Evolutionary conservation across 2,888 invertebrate genomes (phyloP).

Genomic region (Ennomos fuscantarius): DNA sequence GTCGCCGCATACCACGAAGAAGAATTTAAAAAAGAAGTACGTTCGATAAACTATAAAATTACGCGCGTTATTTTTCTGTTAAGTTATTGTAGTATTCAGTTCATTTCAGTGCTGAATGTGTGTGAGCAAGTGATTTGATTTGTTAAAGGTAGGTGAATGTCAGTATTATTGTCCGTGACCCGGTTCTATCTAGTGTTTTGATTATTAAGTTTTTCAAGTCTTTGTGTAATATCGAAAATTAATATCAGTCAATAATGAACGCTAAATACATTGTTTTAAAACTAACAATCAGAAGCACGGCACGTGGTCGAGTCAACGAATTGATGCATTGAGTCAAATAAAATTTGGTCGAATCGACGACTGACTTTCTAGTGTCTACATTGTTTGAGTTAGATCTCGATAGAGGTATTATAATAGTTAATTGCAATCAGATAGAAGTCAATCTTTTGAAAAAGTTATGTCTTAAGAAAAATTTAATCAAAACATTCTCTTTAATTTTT

Average conservation of each 20-base stretch:
- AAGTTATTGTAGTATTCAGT: neutral
- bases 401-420: no score
- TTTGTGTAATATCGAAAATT: conserved; percentile 3
- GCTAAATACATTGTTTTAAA: neutral
- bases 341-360: no score
- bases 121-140: conserved; percentile 22
- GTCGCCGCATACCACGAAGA: conserved; percentile 5
- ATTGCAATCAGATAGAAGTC: no score
- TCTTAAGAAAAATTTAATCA: no score
- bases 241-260: neutral
- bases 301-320: no score
- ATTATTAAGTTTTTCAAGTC: conserved; percentile 5
- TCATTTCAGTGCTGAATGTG: conserved; percentile 27
- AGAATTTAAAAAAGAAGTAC: conserved; percentile 1
- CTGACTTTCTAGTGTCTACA: no score
- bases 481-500: no score
- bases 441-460: no score
- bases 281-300: no score
- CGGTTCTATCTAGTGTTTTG: conserved; percentile 19
- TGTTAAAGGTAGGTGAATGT: conserved; percentile 36
- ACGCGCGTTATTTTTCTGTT: conserved; percentile 25
- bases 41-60: neutral
- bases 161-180: conserved; percentile 33
- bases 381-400: no score
- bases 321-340: no score